Evolutionary conservation across 2,797 vertebrate species (phyloP).

Genomic region (Aulostomus chinensis): DNA sequence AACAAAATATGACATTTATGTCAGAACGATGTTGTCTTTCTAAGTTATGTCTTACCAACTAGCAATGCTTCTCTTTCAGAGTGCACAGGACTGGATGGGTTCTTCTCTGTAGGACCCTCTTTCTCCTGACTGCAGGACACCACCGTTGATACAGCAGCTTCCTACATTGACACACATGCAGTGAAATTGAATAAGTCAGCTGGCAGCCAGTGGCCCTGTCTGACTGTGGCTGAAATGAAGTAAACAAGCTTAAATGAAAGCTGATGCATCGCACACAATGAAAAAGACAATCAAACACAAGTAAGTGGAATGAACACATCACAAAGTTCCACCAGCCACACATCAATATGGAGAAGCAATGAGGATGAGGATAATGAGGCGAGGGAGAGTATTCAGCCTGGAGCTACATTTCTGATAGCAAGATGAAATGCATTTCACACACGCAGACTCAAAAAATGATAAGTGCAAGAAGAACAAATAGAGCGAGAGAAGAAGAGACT

Average conservation of each 20-base stretch:
- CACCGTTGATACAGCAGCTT: constrained; percentile 71
- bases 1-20: neutral
- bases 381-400: constrained; percentile 34
- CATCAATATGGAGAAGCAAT: constrained; percentile 30
- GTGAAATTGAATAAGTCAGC: neutral
- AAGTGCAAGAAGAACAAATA: constrained; percentile 28
- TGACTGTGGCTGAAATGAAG: neutral
- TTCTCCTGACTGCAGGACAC: constrained; percentile 90
- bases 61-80: constrained; percentile 91
- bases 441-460: constrained; percentile 6
- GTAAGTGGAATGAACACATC: constrained; percentile 24
- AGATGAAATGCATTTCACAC: constrained; percentile 31
- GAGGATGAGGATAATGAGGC: constrained; percentile 44
- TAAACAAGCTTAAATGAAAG: constrained; percentile 32
- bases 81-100: constrained; percentile 81
- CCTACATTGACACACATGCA: constrained; percentile 68
- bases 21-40: neutral
- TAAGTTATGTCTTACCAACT: constrained; percentile 84
- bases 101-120: constrained; percentile 83
- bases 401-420: constrained; percentile 37
- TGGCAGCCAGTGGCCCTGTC: neutral
- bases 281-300: constrained; percentile 28
- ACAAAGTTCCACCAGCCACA: constrained; percentile 35
- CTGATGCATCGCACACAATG: constrained; percentile 8
- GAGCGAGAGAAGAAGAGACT: constrained; percentile 25